A percentile compares a stretch with the other conserved stretches of the same genome.
Evolutionary conservation across 2,113 vertebrate species (phyloP).

Genomic region (Atherinomorus stipes): DNA sequence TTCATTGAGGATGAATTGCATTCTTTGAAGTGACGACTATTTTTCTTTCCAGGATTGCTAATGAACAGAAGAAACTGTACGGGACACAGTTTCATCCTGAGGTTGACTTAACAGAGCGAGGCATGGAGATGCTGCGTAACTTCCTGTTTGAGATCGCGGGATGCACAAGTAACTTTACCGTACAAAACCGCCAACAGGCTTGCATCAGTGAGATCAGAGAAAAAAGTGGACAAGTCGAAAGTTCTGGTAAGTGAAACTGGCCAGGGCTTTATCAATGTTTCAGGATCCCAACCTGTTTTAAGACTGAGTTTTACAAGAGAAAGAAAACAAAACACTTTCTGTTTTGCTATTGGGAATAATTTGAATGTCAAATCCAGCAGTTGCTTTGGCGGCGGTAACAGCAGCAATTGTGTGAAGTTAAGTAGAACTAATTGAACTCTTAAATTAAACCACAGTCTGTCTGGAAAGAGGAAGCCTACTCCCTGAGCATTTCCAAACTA

Average conservation of each 20-base stretch:
- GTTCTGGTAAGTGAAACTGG: slow-evolving; percentile 88
- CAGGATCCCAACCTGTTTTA: no score
- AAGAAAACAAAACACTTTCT: no score
- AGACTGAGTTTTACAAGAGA: no score
- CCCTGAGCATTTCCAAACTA: slow-evolving; percentile 64
- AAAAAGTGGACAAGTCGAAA: slow-evolving; percentile 92
- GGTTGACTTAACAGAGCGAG: slow-evolving; percentile 95
- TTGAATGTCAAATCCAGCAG: slow-evolving; percentile 10
- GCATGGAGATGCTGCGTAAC: slow-evolving; percentile 94
- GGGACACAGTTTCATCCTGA: slow-evolving; percentile 98
- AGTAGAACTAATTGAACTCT: slow-evolving; percentile 70
- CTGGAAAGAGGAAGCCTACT: slow-evolving; percentile 55
- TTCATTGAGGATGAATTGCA: background rate
- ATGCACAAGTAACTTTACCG: slow-evolving; percentile 94
- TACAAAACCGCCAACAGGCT: slow-evolving; percentile 90
- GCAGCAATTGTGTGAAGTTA: slow-evolving; percentile 42
- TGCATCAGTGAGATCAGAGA: slow-evolving; percentile 93
- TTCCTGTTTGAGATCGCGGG: slow-evolving; percentile 97
- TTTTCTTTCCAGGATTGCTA: slow-evolving; percentile 88
- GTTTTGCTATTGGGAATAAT: background rate
- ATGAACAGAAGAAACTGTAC: slow-evolving; percentile 97
- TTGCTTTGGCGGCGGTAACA: slow-evolving; percentile 14
- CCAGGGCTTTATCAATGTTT: background rate
- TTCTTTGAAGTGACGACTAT: background rate
- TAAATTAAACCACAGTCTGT: slow-evolving; percentile 67